Percentiles rank a stretch among this genome's conserved stretches.
Conservation (phyloP, 92 coral and sea anemone genomes). For the Porites divaricata region DNA sequence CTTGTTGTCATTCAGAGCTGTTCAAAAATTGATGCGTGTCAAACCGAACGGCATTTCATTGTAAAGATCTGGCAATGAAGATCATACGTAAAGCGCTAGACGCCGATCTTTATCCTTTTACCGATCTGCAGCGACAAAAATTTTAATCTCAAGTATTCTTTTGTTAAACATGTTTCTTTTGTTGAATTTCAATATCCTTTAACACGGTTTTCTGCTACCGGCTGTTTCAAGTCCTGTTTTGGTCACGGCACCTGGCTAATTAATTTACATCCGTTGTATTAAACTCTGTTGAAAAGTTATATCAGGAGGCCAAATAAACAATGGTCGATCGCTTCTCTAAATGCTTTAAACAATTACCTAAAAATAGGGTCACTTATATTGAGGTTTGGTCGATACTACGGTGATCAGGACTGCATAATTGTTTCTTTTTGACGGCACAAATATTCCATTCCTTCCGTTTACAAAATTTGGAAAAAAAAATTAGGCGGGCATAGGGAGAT, state of each 20-base stretch:
- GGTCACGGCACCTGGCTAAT: neutral
- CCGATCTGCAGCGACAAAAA: neutral
- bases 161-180: neutral
- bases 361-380: too few relatives aligned
- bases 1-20: neutral
- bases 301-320: too few relatives aligned
- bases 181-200: neutral
- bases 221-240: neutral
- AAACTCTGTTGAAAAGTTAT: too few relatives aligned
- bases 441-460: too few relatives aligned
- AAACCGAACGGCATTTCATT: neutral
- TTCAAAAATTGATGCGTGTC: slow-evolving; percentile 14
- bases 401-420: too few relatives aligned
- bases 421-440: too few relatives aligned
- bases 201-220: neutral
- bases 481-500: too few relatives aligned
- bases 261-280: neutral
- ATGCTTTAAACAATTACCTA: too few relatives aligned
- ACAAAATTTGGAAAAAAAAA: too few relatives aligned
- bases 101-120: neutral
- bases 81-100: neutral
- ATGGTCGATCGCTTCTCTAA: too few relatives aligned
- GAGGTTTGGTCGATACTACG: too few relatives aligned
- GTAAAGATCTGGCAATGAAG: neutral
- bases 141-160: neutral